Evolutionary conservation across 2,113 vertebrate species (phyloP), one percentile per base, ranked within the genome.

Genomic region (Sitta europaea): DNA sequence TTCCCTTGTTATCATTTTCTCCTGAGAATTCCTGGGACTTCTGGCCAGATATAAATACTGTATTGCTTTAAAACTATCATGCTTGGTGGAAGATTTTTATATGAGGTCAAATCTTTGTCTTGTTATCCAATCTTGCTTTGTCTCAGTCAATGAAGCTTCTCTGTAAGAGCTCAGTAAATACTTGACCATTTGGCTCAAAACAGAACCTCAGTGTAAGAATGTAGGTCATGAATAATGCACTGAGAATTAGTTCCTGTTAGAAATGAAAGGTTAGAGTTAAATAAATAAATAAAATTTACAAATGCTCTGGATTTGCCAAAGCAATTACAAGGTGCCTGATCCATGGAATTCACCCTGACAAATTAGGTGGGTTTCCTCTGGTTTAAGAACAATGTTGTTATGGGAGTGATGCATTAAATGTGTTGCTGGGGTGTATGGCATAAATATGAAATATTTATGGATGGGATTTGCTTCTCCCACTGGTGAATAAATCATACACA

Each of bases 351-450:
- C 74, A 71, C 80, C 74, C 93, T 92, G 68, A 94, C 67, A 72
- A 94, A 86, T 77, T 65, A 93, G 74, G 81, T 86, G 66, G n/a
- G 80, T 92, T 97, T 97, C 89, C 82, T 96, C 54, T 92, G 76
- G 86, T 84, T 86, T 92, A 38, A 57, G 73, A 85, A 75, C 73
- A 78, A 8, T 59, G 61, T 65, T 94, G 55, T 85, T 90, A 21
- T 3, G 36, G n/a, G 73, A 93, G 36, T 50, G 87, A 68, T 92
- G 84, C 81, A 72, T 90, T 88, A 84, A 93, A 91, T 85, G 66
- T 59, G 71, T 85, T 94, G 66, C 70, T 92, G 82, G 85, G 88
- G 33, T 92, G 38, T 75, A 75, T 93, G 90, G 81, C 65, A 75
- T 88, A 84, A 63, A 61, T 57, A 79, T 85, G 70, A 94, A 94